Percentiles rank a stretch among this genome's conserved stretches.
Evolutionary conservation across 1,140 invertebrate species (phyloP).

Genomic region (Hydropsyche tenuis): DNA sequence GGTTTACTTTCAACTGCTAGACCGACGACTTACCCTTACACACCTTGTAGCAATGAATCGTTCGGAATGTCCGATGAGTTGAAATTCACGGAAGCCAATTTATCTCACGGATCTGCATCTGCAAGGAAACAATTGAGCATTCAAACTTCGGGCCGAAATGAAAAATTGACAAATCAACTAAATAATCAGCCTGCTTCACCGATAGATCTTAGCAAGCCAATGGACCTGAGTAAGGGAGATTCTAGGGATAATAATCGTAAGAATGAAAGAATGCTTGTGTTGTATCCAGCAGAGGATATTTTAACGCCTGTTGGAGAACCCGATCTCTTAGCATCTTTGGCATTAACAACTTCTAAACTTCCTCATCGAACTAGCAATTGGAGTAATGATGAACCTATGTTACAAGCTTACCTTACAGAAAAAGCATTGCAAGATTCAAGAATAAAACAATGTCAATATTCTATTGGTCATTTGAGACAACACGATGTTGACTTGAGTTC

Average conservation of each 20-base stretch:
- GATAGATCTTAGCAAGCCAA: conserved; percentile 58
- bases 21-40: conserved; percentile 70
- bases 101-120: conserved; percentile 25
- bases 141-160: conserved; percentile 5
- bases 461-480: conserved; percentile 40
- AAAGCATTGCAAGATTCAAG: conserved; percentile 75
- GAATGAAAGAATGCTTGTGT: conserved; percentile 14
- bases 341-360: conserved; percentile 68
- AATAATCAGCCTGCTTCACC: conserved; percentile 15
- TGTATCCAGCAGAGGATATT: conserved; percentile 60
- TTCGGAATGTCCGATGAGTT: conserved; percentile 51
- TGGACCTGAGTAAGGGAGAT: conserved; percentile 65
- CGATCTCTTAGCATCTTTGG: conserved; percentile 68
- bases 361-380: conserved; percentile 64
- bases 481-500: conserved; percentile 38
- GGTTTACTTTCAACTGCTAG: conserved; percentile 64
- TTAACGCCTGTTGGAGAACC: conserved; percentile 68
- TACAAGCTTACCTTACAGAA: conserved; percentile 78
- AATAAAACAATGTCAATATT: conserved; percentile 72
- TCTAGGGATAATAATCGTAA: conserved; percentile 48
- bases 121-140: conserved; percentile 35
- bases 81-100: conserved; percentile 49
- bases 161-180: conserved; percentile 25
- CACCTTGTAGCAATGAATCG: conserved; percentile 56
- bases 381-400: conserved; percentile 68